Conservation (phyloP, 2,113 vertebrate species). For the Glaucomys volans region DNA sequence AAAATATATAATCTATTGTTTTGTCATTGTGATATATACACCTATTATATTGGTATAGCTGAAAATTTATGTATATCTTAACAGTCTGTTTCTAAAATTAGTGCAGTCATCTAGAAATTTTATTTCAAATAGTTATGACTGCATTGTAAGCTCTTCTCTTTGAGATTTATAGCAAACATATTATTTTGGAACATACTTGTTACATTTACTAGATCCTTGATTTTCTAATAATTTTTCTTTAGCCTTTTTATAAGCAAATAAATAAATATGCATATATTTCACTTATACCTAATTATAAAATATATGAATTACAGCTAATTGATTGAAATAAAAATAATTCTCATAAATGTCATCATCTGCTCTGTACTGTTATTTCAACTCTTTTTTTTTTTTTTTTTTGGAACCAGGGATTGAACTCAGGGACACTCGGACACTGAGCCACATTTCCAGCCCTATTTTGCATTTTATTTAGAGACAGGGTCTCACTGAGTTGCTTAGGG, state of each 20-base stretch:
- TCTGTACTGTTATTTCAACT: not conserved
- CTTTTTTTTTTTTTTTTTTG: too few relatives aligned
- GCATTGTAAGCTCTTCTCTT: not conserved
- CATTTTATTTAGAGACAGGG: too few relatives aligned
- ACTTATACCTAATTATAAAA: not conserved
- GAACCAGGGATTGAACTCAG: too few relatives aligned
- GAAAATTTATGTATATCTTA: not conserved
- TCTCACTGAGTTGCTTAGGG: too few relatives aligned
- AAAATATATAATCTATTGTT: not conserved
- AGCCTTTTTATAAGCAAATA: not conserved
- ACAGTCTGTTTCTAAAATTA: not conserved
- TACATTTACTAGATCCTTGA: not conserved
- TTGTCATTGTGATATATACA: not conserved
- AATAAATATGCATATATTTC: not conserved
- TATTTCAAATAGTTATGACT: not conserved
- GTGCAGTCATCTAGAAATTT: not conserved
- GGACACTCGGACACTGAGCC: too few relatives aligned
- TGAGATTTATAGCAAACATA: not conserved
- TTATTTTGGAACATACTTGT: not conserved
- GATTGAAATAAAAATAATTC: not conserved
- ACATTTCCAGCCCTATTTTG: too few relatives aligned
- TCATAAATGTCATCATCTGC: not conserved
- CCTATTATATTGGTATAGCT: not conserved
- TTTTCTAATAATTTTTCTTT: not conserved
- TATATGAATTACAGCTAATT: not conserved